Evolutionary conservation across 2,888 invertebrate genomes (phyloP), one percentile per base, ranked within the genome.

Genomic region (Scaptomyza flava): DNA sequence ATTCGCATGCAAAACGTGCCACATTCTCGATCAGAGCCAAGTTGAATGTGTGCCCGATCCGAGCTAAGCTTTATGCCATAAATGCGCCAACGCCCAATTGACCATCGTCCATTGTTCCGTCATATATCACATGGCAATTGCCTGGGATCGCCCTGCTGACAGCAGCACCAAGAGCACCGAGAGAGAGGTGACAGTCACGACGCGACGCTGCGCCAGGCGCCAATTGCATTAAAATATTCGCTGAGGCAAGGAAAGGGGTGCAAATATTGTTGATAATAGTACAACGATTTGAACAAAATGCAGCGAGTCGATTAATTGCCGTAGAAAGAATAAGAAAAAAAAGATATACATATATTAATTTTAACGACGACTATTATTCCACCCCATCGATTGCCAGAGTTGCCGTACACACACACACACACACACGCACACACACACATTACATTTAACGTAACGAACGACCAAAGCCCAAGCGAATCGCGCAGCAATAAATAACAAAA

Each of bases 391-490:
- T 48, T 23, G n/a, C 7, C 20, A 11, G 34, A 36, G 50, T n/a
- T 50, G 50, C 34, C 33, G n/a, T 9, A 27, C 9, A 4, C 8
- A 7, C 30, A 30, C 7, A 47, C 14, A 12, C 11, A 27, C 27
- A 42, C 30, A 11, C 20, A 20, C 30, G 20, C n/a, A 33, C 50
- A 34, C 27, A 54, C 23, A 38, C 33, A 34, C 31, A 48, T 20
- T 30, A 36, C 20, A 51, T 14, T 23, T 31, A 52, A 64, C 54
- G 77, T 70, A 76, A 67, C 80, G 68, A 81, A 76, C 72, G 66
- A 60, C 43, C 78, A 58, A 33, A 69, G 66, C 84, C 81, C 69
- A 78, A 84, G 68, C 87, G 79, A 81, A 87, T 84, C 84, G 81
- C 70, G 82, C 66, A 61, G 87, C 78, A 63, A 84, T 81, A 81